Evolutionary conservation across 2,797 vertebrate species (phyloP).

Genomic region (Ptychobarbus kaznakovi): DNA sequence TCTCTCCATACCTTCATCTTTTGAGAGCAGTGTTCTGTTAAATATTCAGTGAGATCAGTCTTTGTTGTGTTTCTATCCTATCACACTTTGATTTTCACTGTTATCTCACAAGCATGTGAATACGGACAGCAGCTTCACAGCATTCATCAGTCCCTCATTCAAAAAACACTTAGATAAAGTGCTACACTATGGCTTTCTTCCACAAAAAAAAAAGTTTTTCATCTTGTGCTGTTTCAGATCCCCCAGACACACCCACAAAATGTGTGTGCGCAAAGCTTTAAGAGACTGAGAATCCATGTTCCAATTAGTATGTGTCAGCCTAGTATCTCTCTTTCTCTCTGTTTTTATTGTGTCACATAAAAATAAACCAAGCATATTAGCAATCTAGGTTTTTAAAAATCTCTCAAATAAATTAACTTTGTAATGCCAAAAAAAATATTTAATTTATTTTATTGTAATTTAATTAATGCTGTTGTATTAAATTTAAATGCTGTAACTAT

Average conservation of each 20-base stretch:
- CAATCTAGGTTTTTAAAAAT: neutral
- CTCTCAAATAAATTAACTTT: neutral
- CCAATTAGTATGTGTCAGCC: constrained; percentile 26
- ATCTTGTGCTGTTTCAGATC: neutral
- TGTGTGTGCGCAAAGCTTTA: neutral
- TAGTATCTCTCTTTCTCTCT: neutral
- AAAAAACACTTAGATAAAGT: constrained; percentile 23
- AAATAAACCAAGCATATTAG: neutral
- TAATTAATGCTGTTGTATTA: neutral
- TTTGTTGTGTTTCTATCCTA: constrained; percentile 9
- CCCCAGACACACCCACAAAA: neutral
- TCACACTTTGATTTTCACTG: neutral
- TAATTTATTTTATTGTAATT: neutral
- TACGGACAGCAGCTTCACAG: constrained; percentile 6
- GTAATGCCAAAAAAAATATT: neutral
- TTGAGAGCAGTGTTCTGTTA: constrained; percentile 34
- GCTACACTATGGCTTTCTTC: neutral
- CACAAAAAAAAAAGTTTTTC: neutral
- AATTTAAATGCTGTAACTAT: neutral
- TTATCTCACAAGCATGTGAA: constrained; percentile 19
- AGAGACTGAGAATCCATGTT: constrained; percentile 34
- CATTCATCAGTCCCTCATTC: constrained; percentile 7
- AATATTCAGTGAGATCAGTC: constrained; percentile 52
- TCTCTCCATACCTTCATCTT: neutral
- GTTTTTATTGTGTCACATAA: neutral